Percentiles rank a stretch among this genome's conserved stretches.
These are phyloP conservation scores for Martes martes DNA, from an alignment of 2,113 vertebrate species.

Conservation along the genomic window DNA sequence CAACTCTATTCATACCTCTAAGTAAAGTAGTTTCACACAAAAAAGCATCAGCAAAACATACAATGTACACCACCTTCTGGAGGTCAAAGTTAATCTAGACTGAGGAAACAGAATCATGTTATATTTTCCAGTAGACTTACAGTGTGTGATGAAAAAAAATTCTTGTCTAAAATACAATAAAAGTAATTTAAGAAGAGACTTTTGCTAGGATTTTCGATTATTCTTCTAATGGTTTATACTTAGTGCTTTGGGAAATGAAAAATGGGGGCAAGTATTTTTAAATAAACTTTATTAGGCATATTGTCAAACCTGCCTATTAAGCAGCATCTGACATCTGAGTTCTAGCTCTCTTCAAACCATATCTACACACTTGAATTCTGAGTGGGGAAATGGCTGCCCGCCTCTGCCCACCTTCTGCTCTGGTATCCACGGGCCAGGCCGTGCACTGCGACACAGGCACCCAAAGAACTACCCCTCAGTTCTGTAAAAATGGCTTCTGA, in stretches of 20 bases:
- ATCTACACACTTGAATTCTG: neutral
- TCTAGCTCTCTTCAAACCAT: neutral
- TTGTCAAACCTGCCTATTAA: neutral
- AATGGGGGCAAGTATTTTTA: constrained; percentile 11
- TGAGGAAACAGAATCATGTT: neutral
- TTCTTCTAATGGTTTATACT: neutral
- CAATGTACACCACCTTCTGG: neutral
- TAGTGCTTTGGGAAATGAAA: neutral
- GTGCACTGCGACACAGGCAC: neutral
- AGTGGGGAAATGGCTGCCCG: neutral
- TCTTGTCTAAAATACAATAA: constrained; percentile 20
- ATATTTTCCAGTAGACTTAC: neutral
- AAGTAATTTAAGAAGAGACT: neutral
- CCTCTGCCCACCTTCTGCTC: neutral
- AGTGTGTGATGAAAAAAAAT: neutral
- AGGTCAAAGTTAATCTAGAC: constrained; percentile 13
- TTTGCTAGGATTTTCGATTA: neutral
- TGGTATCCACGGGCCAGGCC: neutral
- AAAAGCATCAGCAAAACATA: neutral
- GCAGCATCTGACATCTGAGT: neutral
- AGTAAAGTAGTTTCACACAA: neutral
- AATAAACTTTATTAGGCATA: neutral
- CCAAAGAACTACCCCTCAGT: neutral
- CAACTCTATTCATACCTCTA: neutral
- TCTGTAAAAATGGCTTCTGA: neutral